Percentiles rank a stretch among this genome's conserved stretches.
Evolutionary conservation across 2,113 vertebrate species (phyloP).

Genomic region (Amazona vittata): DNA sequence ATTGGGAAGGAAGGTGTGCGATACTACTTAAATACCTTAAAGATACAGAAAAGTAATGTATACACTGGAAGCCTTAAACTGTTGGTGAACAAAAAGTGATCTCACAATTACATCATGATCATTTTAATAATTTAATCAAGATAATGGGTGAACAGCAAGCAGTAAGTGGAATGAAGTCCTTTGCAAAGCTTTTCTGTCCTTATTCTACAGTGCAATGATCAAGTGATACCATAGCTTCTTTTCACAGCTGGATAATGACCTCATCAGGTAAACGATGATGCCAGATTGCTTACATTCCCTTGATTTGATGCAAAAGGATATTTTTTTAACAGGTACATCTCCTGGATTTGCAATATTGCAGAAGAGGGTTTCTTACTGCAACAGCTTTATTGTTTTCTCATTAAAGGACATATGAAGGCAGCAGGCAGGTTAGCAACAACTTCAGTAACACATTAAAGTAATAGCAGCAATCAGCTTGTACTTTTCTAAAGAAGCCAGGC

Average conservation of each 20-base stretch:
- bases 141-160: background rate
- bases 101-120: background rate
- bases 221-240: background rate
- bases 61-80: background rate
- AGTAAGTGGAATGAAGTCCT: background rate
- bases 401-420: background rate
- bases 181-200: background rate
- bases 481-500: background rate
- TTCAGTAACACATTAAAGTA: background rate
- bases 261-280: background rate
- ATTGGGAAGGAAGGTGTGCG: background rate
- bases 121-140: background rate
- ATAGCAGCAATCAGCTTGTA: fast-evolving
- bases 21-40: background rate
- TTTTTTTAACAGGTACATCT: background rate
- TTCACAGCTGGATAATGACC: background rate
- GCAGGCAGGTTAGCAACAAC: background rate
- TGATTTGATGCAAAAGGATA: background rate
- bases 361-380: background rate
- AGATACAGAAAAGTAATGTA: background rate
- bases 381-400: background rate
- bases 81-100: background rate
- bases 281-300: background rate
- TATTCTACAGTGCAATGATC: background rate
- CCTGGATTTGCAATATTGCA: background rate